Evolutionary conservation across 2,113 vertebrate species (phyloP).

Genomic region (Ictalurus furcatus): DNA sequence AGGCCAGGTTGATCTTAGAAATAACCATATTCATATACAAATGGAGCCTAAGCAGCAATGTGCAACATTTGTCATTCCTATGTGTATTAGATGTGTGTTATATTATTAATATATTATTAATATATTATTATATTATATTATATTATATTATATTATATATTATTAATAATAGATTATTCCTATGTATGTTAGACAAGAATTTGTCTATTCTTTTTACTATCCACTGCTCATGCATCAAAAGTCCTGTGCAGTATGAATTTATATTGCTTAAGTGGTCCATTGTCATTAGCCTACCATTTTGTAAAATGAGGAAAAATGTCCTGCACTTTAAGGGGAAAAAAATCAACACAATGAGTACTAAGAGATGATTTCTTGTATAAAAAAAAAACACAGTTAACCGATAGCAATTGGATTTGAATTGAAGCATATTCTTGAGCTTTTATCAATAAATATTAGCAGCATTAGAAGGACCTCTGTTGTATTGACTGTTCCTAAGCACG

Average conservation of each 20-base stretch:
- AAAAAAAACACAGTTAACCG: slow-evolving; percentile 1
- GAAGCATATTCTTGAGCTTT: not conserved
- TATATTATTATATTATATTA: too few species aligned
- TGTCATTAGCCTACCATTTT: not conserved
- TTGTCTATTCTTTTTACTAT: not conserved
- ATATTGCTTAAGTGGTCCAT: not conserved
- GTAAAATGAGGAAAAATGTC: not conserved
- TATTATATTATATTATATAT: too few species aligned
- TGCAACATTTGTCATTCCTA: not conserved
- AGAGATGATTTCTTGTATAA: not conserved
- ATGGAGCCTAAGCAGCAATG: not conserved
- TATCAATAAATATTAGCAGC: not conserved
- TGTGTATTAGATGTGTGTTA: not conserved
- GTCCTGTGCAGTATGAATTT: not conserved
- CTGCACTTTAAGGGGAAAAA: not conserved
- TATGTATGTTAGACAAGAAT: not conserved
- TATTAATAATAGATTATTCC: too few species aligned
- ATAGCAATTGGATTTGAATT: slow-evolving; percentile 7
- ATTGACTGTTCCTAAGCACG: not conserved
- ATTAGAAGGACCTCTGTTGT: not conserved
- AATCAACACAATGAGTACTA: not conserved
- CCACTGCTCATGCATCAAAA: not conserved
- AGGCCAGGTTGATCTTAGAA: not conserved
- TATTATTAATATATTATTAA: too few species aligned
- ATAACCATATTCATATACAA: not conserved